Base-by-base conservation (phyloP, 2,113 vertebrate species). In the Forbesichthys papilliferus region DNA sequence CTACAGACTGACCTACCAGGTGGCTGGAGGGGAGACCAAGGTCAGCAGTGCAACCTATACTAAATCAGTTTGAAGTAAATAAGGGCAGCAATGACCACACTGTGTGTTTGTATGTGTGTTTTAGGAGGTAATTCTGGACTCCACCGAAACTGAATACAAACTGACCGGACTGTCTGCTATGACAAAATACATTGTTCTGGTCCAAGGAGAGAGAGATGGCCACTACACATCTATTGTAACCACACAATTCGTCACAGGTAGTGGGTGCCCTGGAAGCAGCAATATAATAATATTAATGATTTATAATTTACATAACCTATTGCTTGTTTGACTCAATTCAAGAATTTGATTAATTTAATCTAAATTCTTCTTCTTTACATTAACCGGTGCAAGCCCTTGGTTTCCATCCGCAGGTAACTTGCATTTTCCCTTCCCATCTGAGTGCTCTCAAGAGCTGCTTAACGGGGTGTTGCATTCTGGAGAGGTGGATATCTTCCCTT, bases 361-460 rank as follows among this genome's bases (percentile, higher is more conserved):
- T 4, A 11, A 33, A 3, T 7, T n/a, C 6, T 51, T 61, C 11
- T 4, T 9, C 51, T 56, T 62, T 54, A 42, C n/a, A 55, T 2
- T 20, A 6, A 13, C 46, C 18, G 27, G 27, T 12, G 5, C 55
- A 11, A 8, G 56, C 42, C 64, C 16, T 33, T 68, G 11, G 47
- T 20, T 61, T 42, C 42, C 1, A 9, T 64, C 34, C 33, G 42
- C 67, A 97, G 96, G 91, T 1, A 89, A 90, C 0, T 78, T 94
- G 12, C 87, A 71, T 0, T 85, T 94, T 75, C 93, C 92, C 0
- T 93, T 92, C 73, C 96, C 96, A 3, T 89, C 88, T 12, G 95
- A 97, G 79, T 98, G 96, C 16, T 90, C 89, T 0, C 94, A 98
- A 86, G 94, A 96, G 89, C 92, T 93, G 77, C 84, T 90, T 66